These are phyloP conservation scores for Chironomus tentans DNA, from an alignment of 2,888 invertebrate species.

Conservation along the genomic window DNA sequence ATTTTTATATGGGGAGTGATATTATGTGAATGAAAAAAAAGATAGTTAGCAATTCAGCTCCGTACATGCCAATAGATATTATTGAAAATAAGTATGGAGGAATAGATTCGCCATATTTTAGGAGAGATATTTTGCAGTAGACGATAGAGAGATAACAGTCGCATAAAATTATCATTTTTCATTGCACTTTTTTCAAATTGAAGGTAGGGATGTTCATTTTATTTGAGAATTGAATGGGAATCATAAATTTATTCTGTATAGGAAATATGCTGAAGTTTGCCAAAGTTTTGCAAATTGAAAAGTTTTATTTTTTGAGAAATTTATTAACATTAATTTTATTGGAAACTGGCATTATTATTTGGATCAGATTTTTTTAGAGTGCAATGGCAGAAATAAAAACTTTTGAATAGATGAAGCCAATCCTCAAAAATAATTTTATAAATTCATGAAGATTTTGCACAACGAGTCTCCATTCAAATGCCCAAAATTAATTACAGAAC, in stretches of 20 bases:
- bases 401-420: too few relatives aligned
- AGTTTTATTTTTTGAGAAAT: not conserved
- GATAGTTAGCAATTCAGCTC: not conserved
- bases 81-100: not conserved
- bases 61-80: too few relatives aligned
- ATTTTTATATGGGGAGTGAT: not conserved
- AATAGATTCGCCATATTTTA: not conserved
- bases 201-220: not conserved
- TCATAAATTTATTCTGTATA: not conserved
- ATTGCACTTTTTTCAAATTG: not conserved
- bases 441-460: not conserved
- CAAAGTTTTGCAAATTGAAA: not conserved
- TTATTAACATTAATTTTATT: too few relatives aligned
- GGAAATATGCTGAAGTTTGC: not conserved
- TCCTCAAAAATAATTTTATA: too few relatives aligned
- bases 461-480: not conserved
- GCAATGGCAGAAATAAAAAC: too few relatives aligned
- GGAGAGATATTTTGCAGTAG: not conserved
- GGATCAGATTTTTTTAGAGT: too few relatives aligned
- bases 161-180: slow-evolving; percentile 23
- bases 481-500: too few relatives aligned
- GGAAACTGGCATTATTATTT: too few relatives aligned
- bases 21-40: not conserved
- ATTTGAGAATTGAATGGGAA: not conserved
- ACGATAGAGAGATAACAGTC: slow-evolving; percentile 11